Evolutionary conservation across 2,888 invertebrate species (phyloP).

Genomic region (Elmis aenea): DNA sequence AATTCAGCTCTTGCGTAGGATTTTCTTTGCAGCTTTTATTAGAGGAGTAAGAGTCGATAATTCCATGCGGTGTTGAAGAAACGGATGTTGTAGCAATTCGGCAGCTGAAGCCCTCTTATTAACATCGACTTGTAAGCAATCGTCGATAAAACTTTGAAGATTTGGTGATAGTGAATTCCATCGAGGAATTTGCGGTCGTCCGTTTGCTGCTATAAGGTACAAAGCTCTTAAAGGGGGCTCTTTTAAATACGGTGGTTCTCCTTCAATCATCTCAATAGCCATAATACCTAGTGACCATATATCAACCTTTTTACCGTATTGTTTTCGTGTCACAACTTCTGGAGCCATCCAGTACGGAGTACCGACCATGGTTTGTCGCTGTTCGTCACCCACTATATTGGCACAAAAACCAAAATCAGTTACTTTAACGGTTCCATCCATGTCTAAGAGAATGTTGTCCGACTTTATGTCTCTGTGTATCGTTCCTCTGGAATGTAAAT

Average conservation of each 20-base stretch:
- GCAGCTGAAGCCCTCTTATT: slow-evolving; percentile 71
- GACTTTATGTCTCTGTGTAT: slow-evolving; percentile 96
- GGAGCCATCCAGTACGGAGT: slow-evolving; percentile 99
- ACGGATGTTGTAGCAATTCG: slow-evolving; percentile 74
- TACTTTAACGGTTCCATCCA: slow-evolving; percentile 88
- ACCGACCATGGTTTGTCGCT: slow-evolving; percentile 96
- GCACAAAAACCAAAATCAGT: slow-evolving; percentile 99
- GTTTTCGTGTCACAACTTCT: slow-evolving; percentile 86
- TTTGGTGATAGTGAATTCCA: slow-evolving; percentile 73
- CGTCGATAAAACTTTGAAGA: slow-evolving; percentile 79
- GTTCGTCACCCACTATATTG: slow-evolving; percentile 89
- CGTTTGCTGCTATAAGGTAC: slow-evolving; percentile 92
- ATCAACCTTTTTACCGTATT: slow-evolving; percentile 83
- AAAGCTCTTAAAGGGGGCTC: slow-evolving; percentile 89
- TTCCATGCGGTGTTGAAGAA: slow-evolving; percentile 74
- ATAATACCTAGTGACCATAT: slow-evolving; percentile 97
- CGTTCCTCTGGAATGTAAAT: slow-evolving; percentile 83
- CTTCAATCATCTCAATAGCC: slow-evolving; percentile 97
- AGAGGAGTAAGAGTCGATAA: slow-evolving; percentile 79
- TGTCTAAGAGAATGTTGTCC: slow-evolving; percentile 91
- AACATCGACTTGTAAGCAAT: slow-evolving; percentile 82
- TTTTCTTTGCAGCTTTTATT: slow-evolving; percentile 86
- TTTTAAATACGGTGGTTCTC: slow-evolving; percentile 94
- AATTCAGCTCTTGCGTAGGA: slow-evolving; percentile 61
- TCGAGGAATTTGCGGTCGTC: slow-evolving; percentile 84